A percentile compares a stretch with the other conserved stretches of the same genome.
Conservation (phyloP, 1,140 invertebrate species). For the Dreissena rostriformis region DNA sequence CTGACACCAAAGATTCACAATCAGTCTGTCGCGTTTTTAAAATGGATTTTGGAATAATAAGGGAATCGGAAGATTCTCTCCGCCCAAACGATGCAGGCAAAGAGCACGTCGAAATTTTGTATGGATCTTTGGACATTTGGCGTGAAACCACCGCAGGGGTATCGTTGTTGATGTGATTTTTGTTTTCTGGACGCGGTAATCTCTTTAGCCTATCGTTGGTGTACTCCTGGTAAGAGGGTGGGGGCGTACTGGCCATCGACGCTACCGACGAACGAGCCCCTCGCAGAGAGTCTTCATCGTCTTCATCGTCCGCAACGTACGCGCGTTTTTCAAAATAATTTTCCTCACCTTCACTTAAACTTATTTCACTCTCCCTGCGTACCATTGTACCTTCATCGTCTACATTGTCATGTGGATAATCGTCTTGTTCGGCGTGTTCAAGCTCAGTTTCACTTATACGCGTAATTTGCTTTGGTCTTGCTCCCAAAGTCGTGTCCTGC, state of each 20-base stretch:
- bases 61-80: not conserved
- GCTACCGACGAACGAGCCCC: not conserved
- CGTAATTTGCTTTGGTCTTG: not conserved
- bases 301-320: constrained; percentile 18
- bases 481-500: not conserved
- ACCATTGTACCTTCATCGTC: not conserved
- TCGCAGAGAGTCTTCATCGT: not conserved
- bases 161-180: not conserved
- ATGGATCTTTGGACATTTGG: not conserved
- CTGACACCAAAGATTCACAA: constrained; percentile 37
- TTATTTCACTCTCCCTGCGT: constrained; percentile 7
- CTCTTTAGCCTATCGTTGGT: not conserved
- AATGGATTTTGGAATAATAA: constrained; percentile 35
- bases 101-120: constrained; percentile 8
- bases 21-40: constrained; percentile 39
- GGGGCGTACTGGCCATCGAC: not conserved
- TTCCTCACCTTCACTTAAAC: constrained; percentile 17
- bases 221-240: not conserved
- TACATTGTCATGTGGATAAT: constrained; percentile 3
- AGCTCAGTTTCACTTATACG: not conserved
- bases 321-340: constrained; percentile 15
- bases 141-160: constrained; percentile 3
- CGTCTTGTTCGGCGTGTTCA: not conserved
- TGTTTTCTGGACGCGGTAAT: not conserved
- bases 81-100: not conserved